Evolutionary conservation across 2,888 invertebrate species (phyloP).

Genomic region (Thymelicus sylvestris): DNA sequence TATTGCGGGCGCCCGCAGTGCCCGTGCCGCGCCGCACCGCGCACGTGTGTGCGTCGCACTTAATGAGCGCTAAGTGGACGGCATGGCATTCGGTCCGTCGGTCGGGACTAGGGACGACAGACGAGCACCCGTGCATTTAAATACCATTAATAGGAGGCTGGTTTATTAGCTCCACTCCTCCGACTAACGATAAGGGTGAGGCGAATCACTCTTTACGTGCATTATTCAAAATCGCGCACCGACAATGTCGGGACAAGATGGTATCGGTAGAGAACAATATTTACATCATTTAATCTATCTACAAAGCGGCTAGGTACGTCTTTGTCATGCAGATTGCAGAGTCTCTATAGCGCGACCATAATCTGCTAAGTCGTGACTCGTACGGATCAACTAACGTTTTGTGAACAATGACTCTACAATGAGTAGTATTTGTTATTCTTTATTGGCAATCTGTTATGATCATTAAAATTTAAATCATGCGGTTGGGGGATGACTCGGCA

Average conservation of each 20-base stretch:
- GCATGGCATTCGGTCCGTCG: neutral
- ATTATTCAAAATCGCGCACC: neutral
- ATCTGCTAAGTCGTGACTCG: conserved; percentile 13
- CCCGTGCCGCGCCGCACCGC: too few species aligned
- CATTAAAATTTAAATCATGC: neutral
- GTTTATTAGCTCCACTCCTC: conserved; percentile 17
- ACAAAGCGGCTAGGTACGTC: neutral
- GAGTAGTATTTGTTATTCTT: neutral
- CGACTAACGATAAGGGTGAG: neutral
- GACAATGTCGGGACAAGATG: neutral
- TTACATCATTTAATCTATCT: conserved; percentile 1
- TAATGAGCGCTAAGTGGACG: conserved; percentile 24
- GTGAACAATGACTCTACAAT: conserved; percentile 17
- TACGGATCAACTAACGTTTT: conserved; percentile 1
- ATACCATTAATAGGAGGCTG: conserved; percentile 8
- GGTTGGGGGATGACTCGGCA: neutral
- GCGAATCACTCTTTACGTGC: neutral
- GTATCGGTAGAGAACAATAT: neutral
- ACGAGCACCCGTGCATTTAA: conserved; percentile 10
- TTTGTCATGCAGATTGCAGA: conserved; percentile 8
- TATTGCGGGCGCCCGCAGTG: conserved; percentile 32
- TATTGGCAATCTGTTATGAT: neutral
- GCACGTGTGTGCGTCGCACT: conserved; percentile 23
- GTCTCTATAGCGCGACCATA: conserved; percentile 1
- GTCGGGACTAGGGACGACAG: neutral